These are phyloP conservation scores for Aricia artaxerxes DNA, from an alignment of 2,888 invertebrate species.

Conservation along the genomic window DNA sequence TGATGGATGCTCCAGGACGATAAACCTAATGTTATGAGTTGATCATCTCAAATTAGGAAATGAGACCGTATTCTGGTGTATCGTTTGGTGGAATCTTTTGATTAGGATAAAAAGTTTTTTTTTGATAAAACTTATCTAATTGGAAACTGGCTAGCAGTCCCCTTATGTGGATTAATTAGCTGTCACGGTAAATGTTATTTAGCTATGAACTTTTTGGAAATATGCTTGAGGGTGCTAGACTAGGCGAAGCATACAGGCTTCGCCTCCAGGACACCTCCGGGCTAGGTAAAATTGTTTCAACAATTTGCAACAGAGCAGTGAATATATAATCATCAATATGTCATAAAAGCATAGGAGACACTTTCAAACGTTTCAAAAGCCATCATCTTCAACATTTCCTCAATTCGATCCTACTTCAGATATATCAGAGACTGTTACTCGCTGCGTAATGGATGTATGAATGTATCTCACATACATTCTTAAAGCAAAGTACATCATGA, in stretches of 20 bases:
- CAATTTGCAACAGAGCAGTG: too few relatives aligned
- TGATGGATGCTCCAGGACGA: constrained; percentile 43
- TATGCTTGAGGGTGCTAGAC: too few relatives aligned
- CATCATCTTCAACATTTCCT: constrained; percentile 23
- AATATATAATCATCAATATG: too few relatives aligned
- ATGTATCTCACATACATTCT: not conserved
- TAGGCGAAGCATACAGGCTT: too few relatives aligned
- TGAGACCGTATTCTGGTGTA: not conserved
- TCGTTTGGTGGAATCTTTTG: not conserved
- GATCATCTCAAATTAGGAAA: constrained; percentile 35
- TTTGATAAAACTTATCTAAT: not conserved
- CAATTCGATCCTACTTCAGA: constrained; percentile 19
- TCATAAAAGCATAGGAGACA: not conserved
- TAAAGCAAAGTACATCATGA: not conserved
- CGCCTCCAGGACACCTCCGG: too few relatives aligned
- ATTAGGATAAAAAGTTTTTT: not conserved
- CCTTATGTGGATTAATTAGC: too few relatives aligned
- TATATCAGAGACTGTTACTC: not conserved
- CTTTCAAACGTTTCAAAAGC: not conserved
- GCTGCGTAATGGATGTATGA: not conserved
- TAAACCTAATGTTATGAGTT: constrained; percentile 11
- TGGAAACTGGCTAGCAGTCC: too few relatives aligned
- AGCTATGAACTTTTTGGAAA: too few relatives aligned
- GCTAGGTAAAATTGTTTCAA: too few relatives aligned
- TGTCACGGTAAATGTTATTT: too few relatives aligned